Percentiles rank a stretch among this genome's conserved stretches.
Evolutionary conservation across 2,888 invertebrate genomes (phyloP).

Genomic region (Acronicta alni): DNA sequence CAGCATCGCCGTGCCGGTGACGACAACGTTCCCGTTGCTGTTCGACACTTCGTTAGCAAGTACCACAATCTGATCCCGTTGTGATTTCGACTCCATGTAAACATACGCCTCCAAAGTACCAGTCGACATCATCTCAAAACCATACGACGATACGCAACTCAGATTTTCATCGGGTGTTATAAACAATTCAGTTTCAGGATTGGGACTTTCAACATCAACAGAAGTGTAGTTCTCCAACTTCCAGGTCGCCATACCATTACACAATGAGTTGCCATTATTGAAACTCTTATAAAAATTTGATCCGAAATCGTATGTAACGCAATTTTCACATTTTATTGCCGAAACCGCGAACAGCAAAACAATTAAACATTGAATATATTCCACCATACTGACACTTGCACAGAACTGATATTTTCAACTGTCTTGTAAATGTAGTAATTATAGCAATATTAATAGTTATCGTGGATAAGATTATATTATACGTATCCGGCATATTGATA

Average conservation of each 20-base stretch:
- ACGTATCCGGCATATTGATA: constrained; percentile 53
- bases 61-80: constrained; percentile 55
- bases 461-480: constrained; percentile 59
- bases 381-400: constrained; percentile 48
- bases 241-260: constrained; percentile 54
- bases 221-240: constrained; percentile 49
- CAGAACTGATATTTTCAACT: constrained; percentile 45
- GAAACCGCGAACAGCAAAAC: constrained; percentile 43
- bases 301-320: constrained; percentile 59
- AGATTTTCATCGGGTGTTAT: constrained; percentile 51
- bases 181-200: constrained; percentile 52
- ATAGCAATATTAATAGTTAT: constrained; percentile 53
- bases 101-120: constrained; percentile 61
- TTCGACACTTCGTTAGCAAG: constrained; percentile 53
- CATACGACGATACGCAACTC: constrained; percentile 64
- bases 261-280: constrained; percentile 47
- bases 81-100: constrained; percentile 48
- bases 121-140: constrained; percentile 53
- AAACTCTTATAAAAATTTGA: constrained; percentile 52
- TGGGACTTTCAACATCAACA: constrained; percentile 46
- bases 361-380: constrained; percentile 35
- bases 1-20: constrained; percentile 44
- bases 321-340: constrained; percentile 54
- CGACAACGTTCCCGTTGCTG: constrained; percentile 37
- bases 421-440: constrained; percentile 50